A percentile compares a stretch with the other conserved stretches of the same genome.
Evolutionary conservation across 2,888 invertebrate genomes (phyloP).

Genomic region (Salticus scenicus): DNA sequence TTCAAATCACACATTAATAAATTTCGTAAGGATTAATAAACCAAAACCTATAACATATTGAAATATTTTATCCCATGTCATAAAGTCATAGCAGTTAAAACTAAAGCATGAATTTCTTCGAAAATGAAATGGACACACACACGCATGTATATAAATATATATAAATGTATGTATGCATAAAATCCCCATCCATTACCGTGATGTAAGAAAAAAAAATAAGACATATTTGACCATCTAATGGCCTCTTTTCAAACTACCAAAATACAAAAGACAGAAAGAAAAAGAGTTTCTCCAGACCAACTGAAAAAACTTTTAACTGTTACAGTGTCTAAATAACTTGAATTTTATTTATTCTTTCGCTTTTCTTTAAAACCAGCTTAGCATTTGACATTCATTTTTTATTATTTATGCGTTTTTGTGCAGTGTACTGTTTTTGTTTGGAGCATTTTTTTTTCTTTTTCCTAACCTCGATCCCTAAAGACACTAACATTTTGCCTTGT

Average conservation of each 20-base stretch:
- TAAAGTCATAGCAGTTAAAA: too few species aligned
- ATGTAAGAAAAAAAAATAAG: not conserved
- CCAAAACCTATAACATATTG: too few species aligned
- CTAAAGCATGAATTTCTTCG: too few species aligned
- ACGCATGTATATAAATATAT: too few species aligned
- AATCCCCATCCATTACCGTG: constrained; percentile 1
- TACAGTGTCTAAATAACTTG: constrained; percentile 2
- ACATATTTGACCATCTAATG: constrained; percentile 23
- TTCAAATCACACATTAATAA: too few species aligned
- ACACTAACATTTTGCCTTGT: constrained; percentile 24
- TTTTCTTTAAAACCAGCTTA: not conserved
- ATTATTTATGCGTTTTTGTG: constrained; percentile 14
- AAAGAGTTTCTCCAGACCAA: not conserved
- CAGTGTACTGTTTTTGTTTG: not conserved
- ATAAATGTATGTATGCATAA: too few species aligned
- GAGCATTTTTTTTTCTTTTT: not conserved
- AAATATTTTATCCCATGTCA: too few species aligned
- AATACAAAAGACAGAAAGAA: not conserved
- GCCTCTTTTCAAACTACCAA: not conserved
- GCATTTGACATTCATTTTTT: not conserved
- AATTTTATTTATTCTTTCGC: not conserved
- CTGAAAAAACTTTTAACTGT: not conserved
- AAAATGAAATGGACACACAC: too few species aligned
- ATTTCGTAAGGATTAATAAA: too few species aligned
- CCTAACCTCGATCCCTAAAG: not conserved